Evolutionary conservation across 1,140 invertebrate species (phyloP).

Genomic region (Grapholita molesta): DNA sequence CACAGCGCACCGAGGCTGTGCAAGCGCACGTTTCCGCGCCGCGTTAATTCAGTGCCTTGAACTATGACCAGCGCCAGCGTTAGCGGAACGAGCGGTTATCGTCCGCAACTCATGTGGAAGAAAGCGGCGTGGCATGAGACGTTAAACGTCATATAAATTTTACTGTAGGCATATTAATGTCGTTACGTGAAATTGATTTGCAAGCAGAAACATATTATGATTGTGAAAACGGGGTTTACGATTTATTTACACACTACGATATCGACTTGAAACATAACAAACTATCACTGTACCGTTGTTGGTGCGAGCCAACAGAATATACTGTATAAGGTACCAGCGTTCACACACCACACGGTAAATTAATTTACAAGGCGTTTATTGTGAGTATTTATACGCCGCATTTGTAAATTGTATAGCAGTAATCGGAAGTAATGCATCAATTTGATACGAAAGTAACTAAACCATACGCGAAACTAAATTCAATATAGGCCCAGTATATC

Average conservation of each 20-base stretch:
- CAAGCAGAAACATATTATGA: constrained; percentile 76
- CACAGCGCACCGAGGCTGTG: background rate
- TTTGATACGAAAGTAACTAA: background rate
- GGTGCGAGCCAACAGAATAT: constrained; percentile 32
- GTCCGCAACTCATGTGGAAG: constrained; percentile 54
- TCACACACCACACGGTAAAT: constrained; percentile 7
- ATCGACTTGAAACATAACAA: constrained; percentile 64
- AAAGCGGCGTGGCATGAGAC: constrained; percentile 60
- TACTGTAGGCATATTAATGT: constrained; percentile 76
- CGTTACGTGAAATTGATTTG: constrained; percentile 77
- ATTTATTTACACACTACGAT: constrained; percentile 75
- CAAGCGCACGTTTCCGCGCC: background rate
- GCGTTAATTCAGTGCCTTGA: constrained; percentile 32
- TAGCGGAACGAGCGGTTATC: constrained; percentile 44
- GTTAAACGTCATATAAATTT: constrained; percentile 76
- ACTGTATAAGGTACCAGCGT: constrained; percentile 14
- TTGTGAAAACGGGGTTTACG: constrained; percentile 77
- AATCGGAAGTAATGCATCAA: constrained; percentile 7
- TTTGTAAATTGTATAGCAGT: constrained; percentile 5
- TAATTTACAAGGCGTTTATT: constrained; percentile 17
- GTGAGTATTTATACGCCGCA: constrained; percentile 15
- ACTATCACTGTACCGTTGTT: constrained; percentile 57
- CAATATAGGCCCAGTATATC: background rate
- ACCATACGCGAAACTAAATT: background rate
- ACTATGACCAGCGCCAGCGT: constrained; percentile 32